A percentile compares a stretch with the other conserved stretches of the same genome.
Evolutionary conservation across 1,140 invertebrate species (phyloP).

Genomic region (Brachystomella parvula): DNA sequence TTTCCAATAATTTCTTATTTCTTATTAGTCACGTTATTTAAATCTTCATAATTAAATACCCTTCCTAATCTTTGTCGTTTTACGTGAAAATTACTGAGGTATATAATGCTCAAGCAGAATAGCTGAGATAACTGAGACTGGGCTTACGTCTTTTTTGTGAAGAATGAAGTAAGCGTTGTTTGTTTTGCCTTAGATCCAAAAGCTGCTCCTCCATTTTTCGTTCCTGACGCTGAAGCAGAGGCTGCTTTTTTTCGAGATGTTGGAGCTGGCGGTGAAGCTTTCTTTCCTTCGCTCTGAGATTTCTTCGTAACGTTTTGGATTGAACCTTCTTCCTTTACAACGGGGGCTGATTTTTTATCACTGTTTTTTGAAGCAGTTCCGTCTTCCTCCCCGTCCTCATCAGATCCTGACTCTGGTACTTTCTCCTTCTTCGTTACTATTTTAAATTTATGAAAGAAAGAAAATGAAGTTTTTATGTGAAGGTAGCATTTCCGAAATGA

Average conservation of each 20-base stretch:
- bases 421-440: conserved; percentile 1
- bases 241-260: conserved; percentile 14
- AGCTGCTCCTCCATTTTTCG: not conserved
- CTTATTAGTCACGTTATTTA: too few species aligned
- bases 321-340: too few species aligned
- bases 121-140: not conserved
- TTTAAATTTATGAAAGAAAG: too few species aligned
- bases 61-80: not conserved
- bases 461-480: not conserved
- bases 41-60: not conserved
- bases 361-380: too few species aligned
- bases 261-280: not conserved
- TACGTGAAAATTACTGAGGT: not conserved
- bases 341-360: too few species aligned
- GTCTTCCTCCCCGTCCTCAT: not conserved
- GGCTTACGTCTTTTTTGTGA: conserved; percentile 26
- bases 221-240: not conserved
- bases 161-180: conserved; percentile 31
- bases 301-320: conserved; percentile 4
- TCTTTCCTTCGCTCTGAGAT: not conserved
- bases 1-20: too few species aligned
- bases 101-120: not conserved
- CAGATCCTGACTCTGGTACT: not conserved
- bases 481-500: too few species aligned
- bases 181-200: conserved; percentile 29